These are phyloP conservation scores for Lytechinus variegatus DNA, from an alignment of 35 echinoderm and acorn worm species.

Conservation along the genomic window DNA sequence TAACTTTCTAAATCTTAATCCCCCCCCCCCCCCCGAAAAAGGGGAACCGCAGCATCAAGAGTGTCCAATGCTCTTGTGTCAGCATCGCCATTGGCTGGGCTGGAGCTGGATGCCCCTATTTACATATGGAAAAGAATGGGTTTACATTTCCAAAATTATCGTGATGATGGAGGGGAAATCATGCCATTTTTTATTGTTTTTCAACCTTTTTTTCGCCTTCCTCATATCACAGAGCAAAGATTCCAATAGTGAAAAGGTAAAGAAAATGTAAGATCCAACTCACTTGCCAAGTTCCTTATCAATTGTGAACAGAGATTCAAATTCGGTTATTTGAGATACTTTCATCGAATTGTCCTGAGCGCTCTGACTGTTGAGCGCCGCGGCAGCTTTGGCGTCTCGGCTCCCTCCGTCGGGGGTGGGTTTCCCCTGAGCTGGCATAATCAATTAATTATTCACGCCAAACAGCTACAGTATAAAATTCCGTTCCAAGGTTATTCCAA, in stretches of 20 bases:
- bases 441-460: not conserved
- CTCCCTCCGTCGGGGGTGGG: constrained; percentile 58
- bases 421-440: constrained; percentile 46
- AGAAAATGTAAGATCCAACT: not conserved
- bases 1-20: no score
- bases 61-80: no score
- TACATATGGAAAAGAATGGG: no score
- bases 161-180: no score
- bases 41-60: no score
- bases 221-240: not conserved
- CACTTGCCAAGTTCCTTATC: constrained; percentile 62
- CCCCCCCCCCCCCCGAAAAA: no score
- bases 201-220: not conserved
- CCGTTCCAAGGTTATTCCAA: not conserved
- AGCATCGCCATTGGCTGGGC: no score
- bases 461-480: not conserved
- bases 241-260: not conserved
- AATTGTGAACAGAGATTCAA: constrained; percentile 46
- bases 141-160: no score
- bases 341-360: not conserved
- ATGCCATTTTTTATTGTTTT: no score
- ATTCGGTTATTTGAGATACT: constrained; percentile 17
- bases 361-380: not conserved
- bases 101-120: no score
- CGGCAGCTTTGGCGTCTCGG: constrained; percentile 25